Base-by-base conservation (phyloP, 2,888 invertebrate genomes). In the Drosophila formosana region DNA sequence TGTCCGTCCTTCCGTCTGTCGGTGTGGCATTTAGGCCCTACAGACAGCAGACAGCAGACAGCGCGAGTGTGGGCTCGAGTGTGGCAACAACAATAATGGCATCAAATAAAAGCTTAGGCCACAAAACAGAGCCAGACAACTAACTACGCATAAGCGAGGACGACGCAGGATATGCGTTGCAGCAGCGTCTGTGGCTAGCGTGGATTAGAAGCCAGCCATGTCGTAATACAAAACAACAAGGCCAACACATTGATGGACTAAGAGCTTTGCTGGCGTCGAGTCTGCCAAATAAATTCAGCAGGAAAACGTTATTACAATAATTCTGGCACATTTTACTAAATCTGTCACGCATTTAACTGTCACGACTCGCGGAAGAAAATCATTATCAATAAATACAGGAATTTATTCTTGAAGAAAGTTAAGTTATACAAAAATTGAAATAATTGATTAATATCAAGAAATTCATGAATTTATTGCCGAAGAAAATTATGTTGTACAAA, bases 91-190 rank as follows among this genome's bases (percentile, higher is more conserved):
- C 49, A 37, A 50, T 41, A 39, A 67, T 60, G 65, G 56, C 73
- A 82, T 68, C 77, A 77, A 79, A 74, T 88, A 82, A 82, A 85
- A 78, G 80, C 86, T 71, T 62, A 69, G 80, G 78, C 88, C 86
- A 79, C 88, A 84, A 73, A 75, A 67, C 75, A 62, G 66, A 25
- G 28, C 28, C 80, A 85, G 86, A 77, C 86, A 85, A 67, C 82
- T 72, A 82, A 82, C 88, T 77, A 82, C 88, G 81, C 87, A 78
- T 67, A 81, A 69, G 66, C 75, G 68, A 73, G 61, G 55, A 68
- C 70, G 39, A 65, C 76, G 77, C 64, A 77, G 79, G 72, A 76
- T 84, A 78, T 86, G 87, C 84, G 78, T 78, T 71, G 58, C 46
- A 66, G 51, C 25, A 23, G 45, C 60, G 34, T 39, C 52, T 43